Base-by-base conservation (phyloP, 2,797 vertebrate genomes). In the Heteromormyrus szaboi region DNA sequence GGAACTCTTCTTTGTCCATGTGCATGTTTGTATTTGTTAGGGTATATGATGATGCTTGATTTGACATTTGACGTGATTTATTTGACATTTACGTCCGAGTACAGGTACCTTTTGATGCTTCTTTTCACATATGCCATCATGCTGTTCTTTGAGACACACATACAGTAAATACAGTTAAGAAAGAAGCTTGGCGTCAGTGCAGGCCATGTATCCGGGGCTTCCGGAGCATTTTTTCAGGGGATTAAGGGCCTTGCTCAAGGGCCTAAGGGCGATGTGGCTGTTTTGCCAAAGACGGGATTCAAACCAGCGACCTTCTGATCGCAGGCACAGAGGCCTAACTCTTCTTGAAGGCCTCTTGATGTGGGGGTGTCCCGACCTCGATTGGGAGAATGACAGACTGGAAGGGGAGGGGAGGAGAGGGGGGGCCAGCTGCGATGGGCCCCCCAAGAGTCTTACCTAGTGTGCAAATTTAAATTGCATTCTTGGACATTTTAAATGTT, bases 391-490 rank as follows among this genome's bases (percentile, higher is more conserved):
- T 62, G 54, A 48, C 72, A 83, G 79, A 84, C 37, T 44, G 9
- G 6, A n/a, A 14, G 12, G 65, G 48, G 0, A n/a, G 22, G 25
- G 56, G 5, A 9, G 22, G 25, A 51, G 5, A 9, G 83, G 33
- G 86, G 6, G 2, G 56, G 68, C 12, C 88, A 91, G 11, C 89
- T 90, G 85, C 46, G 88, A 88, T 53, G 89, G 0, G 85, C 89
- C 89, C 87, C 88, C 86, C 89, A 87, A 88, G 89, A 76, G 1
- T 59, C 91, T 89, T 54, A 92, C 91, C 88, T 90, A 91, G 89
- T 91, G 91, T 90, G 29, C 59, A 85, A 85, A 90, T 90, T 93
- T 93, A 93, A 93, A 94, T 94, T 94, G 91, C 93, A 94, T 94
- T 94, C 92, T 93, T 94, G 90, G 89, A 88, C 93, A 94, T 90